Evolutionary conservation across 2,888 invertebrate genomes (phyloP).

Genomic region (Xestia rhomboidea): DNA sequence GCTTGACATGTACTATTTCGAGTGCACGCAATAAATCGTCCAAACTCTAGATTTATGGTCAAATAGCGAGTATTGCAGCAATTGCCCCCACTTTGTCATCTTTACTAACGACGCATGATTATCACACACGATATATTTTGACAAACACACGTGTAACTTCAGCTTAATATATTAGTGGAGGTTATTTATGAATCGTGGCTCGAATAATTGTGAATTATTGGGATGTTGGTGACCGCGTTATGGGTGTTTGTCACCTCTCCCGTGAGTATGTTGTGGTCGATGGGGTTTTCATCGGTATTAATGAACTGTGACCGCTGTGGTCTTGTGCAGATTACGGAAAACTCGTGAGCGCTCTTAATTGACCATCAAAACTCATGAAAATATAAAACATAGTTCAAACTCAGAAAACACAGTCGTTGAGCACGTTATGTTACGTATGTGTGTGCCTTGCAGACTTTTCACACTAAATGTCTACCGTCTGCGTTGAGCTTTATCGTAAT

Average conservation of each 20-base stretch:
- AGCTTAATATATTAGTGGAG: conserved; percentile 30
- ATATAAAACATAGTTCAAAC: neutral
- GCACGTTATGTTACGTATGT: neutral
- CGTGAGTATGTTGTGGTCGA: neutral
- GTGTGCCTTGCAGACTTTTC: neutral
- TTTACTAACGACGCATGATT: conserved; percentile 43
- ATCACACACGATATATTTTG: conserved; percentile 58
- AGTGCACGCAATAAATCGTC: conserved; percentile 51
- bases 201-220: conserved; percentile 22
- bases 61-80: conserved; percentile 38
- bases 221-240: conserved; percentile 7
- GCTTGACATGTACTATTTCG: conserved; percentile 31
- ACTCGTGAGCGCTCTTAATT: neutral
- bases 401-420: neutral
- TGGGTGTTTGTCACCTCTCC: neutral
- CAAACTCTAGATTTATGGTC: conserved; percentile 47
- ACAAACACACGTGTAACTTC: conserved; percentile 45
- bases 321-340: too few species aligned
- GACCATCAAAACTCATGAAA: neutral
- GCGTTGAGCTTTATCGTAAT: conserved; percentile 29
- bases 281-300: neutral
- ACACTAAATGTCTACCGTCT: neutral
- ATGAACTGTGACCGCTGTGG: too few species aligned
- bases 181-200: conserved; percentile 39
- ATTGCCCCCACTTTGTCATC: conserved; percentile 47